phyloP scores from a whole-genome alignment of 1,140 invertebrate species.

The Phymorhynchus buccinoides region DNA sequence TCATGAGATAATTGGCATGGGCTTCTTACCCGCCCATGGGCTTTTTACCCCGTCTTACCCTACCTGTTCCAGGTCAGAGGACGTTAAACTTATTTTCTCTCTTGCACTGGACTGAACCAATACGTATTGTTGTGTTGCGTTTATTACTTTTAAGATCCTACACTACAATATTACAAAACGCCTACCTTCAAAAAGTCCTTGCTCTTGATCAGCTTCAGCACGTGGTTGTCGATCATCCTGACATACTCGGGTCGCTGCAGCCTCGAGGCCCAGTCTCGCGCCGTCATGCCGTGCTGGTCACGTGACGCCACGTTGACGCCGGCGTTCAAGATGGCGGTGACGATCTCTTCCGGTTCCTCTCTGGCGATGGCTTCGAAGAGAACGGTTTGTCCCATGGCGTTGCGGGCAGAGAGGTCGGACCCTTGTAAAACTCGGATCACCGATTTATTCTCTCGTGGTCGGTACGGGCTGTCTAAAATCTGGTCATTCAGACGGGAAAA shows the following conservation, averaged over 20 bases:
- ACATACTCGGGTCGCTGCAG: constrained; percentile 30
- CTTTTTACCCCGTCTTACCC: too few relatives aligned
- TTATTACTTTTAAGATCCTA: too few relatives aligned
- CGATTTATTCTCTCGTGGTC: constrained; percentile 41
- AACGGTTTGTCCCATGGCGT: constrained; percentile 41
- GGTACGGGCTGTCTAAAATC: constrained; percentile 34
- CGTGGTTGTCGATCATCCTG: constrained; percentile 41
- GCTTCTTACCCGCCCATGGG: too few relatives aligned
- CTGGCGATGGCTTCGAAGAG: constrained; percentile 40
- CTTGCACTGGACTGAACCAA: too few relatives aligned
- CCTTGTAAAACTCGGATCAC: constrained; percentile 41
- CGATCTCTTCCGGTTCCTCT: constrained; percentile 41
- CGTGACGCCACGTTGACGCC: constrained; percentile 44
- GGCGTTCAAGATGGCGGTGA: constrained; percentile 28
- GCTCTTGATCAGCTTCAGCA: constrained; percentile 43
- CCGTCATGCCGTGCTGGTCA: constrained; percentile 46
- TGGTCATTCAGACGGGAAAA: constrained; percentile 7
- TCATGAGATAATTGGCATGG: too few relatives aligned
- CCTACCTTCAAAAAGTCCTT: constrained; percentile 40
- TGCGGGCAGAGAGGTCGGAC: constrained; percentile 35
- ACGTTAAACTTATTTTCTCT: too few relatives aligned
- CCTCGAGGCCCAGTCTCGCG: constrained; percentile 41
- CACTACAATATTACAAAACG: too few relatives aligned
- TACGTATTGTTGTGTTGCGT: too few relatives aligned
- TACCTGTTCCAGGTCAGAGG: too few relatives aligned